A percentile compares a stretch with the other conserved stretches of the same genome.
phyloP scores from a whole-genome alignment of 2,888 invertebrate species.

The Sinhomidia bicolor region DNA sequence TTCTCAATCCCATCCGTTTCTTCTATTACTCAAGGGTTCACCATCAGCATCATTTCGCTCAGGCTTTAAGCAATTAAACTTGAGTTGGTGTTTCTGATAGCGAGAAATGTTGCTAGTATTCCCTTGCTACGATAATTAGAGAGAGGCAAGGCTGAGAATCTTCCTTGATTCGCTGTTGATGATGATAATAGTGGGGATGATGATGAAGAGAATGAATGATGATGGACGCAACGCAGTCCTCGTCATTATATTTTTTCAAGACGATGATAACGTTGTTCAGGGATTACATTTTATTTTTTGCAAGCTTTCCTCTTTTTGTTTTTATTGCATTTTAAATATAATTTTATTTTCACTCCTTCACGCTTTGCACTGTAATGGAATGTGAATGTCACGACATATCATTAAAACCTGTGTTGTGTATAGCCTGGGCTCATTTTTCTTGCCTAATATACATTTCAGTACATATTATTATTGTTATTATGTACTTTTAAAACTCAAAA shows the following conservation, averaged over 20 bases:
- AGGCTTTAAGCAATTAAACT: conserved; percentile 15
- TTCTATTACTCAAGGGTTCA: neutral
- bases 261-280: neutral
- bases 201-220: too few relatives aligned
- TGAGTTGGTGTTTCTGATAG: conserved; percentile 13
- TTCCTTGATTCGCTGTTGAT: conserved; percentile 35
- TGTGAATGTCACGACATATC: conserved; percentile 26
- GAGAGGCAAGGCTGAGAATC: conserved; percentile 52
- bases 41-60: neutral
- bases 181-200: neutral
- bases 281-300: neutral
- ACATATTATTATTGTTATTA: neutral
- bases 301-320: neutral
- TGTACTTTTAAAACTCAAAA: neutral
- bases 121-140: conserved; percentile 9
- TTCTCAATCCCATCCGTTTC: neutral
- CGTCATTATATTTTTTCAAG: neutral
- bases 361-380: conserved; percentile 21
- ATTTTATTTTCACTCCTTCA: conserved; percentile 37
- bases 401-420: neutral
- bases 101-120: neutral
- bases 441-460: too few relatives aligned
- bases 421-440: neutral
- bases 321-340: neutral
- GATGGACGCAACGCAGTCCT: neutral